These are phyloP conservation scores for Dasyurus viverrinus DNA, from an alignment of 2,113 vertebrate species.

Conservation along the genomic window DNA sequence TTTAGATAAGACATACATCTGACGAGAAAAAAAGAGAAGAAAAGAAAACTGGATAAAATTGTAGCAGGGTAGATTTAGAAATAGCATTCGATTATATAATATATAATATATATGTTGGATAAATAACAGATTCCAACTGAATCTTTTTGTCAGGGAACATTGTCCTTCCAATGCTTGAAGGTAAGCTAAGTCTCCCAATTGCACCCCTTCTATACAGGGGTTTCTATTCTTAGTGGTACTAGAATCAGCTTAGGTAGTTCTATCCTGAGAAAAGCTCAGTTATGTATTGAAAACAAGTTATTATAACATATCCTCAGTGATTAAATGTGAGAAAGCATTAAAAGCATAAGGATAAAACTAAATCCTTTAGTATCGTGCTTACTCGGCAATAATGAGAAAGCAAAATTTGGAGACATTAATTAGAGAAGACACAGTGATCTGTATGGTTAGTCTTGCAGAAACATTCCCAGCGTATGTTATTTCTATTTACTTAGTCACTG, in stretches of 20 bases:
- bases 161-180: neutral
- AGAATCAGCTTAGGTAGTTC: neutral
- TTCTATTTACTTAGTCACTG: constrained; percentile 65
- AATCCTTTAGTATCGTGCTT: constrained; percentile 60
- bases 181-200: neutral
- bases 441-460: constrained; percentile 53
- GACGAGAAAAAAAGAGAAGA: neutral
- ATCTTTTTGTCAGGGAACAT: neutral
- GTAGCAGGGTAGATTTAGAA: neutral
- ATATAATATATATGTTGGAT: no score
- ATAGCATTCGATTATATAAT: neutral
- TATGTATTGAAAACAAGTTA: constrained; percentile 58
- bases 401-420: constrained; percentile 70
- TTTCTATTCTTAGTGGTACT: neutral
- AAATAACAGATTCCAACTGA: neutral
- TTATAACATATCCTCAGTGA: constrained; percentile 30
- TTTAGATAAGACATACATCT: neutral
- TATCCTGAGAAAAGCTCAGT: constrained; percentile 36
- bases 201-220: neutral
- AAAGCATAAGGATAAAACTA: constrained; percentile 56
- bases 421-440: constrained; percentile 69
- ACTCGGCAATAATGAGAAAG: constrained; percentile 61
- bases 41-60: neutral
- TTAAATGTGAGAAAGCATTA: constrained; percentile 9
- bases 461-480: constrained; percentile 63